phyloP scores from a whole-genome alignment of 2,113 vertebrate species.

The Speoplatyrhinus poulsoni region DNA sequence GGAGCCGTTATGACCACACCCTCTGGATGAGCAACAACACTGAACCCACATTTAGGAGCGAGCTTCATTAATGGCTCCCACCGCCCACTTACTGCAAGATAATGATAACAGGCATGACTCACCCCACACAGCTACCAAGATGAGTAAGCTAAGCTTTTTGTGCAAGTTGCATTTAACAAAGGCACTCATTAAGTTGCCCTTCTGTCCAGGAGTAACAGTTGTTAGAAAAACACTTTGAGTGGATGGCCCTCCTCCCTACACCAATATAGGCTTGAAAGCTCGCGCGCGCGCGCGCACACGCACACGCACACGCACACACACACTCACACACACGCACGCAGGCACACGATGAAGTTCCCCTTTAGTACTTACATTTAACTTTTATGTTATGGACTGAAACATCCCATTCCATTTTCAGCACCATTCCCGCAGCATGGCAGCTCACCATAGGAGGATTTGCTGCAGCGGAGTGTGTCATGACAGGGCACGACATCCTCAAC shows the following conservation, averaged over 20 bases:
- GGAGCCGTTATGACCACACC: conserved; percentile 59
- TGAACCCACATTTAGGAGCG: conserved; percentile 63
- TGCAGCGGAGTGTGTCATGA: conserved; percentile 7
- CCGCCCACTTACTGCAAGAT: conserved; percentile 51
- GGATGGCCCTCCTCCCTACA: not conserved
- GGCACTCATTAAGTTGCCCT: no score
- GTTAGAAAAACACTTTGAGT: no score
- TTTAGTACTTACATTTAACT: conserved; percentile 61
- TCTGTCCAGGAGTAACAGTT: no score
- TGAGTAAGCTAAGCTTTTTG: no score
- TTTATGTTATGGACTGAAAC: conserved; percentile 39
- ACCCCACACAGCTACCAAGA: not conserved
- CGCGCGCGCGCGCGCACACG: no score
- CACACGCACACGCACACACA: not conserved
- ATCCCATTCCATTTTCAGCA: conserved; percentile 51
- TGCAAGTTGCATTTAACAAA: no score
- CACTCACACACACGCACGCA: not conserved
- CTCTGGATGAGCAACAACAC: conserved; percentile 56
- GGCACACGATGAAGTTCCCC: no score
- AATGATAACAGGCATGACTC: not conserved
- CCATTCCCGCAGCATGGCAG: conserved; percentile 69
- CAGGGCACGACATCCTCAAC: conserved; percentile 70
- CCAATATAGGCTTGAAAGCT: not conserved
- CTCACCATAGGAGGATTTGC: conserved; percentile 57
- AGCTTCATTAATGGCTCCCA: conserved; percentile 63